Conservation (phyloP, 2,113 vertebrate genomes). For the Spheniscus mendiculus region DNA sequence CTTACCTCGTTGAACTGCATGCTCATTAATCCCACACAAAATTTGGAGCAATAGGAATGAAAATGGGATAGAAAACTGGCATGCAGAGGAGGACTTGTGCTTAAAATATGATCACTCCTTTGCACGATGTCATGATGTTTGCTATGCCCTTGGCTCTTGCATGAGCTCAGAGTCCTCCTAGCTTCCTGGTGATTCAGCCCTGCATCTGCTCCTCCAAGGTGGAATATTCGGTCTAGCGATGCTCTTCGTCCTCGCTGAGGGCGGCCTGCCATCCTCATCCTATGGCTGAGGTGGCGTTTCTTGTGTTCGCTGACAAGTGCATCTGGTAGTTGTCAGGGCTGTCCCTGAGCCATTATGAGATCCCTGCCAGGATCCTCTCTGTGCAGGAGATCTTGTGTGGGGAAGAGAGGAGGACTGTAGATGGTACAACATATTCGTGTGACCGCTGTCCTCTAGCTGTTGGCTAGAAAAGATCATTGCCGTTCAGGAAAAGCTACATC, state of each 20-base stretch:
- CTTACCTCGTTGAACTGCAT: background rate
- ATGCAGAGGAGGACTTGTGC: background rate
- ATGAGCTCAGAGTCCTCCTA: background rate
- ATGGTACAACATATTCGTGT: background rate
- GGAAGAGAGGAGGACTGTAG: background rate
- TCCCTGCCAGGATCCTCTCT: background rate
- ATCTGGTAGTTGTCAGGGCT: background rate
- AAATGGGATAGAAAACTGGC: background rate
- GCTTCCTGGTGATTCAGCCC: background rate
- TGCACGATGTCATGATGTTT: background rate
- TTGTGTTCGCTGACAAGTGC: background rate
- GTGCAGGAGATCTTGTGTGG: background rate
- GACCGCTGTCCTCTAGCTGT: background rate
- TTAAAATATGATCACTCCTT: background rate
- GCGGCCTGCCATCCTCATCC: background rate
- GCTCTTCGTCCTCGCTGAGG: accelerated
- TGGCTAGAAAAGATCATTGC: background rate
- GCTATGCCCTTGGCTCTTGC: background rate
- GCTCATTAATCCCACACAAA: background rate
- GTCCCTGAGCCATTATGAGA: background rate
- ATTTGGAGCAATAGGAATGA: background rate
- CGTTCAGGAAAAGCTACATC: background rate
- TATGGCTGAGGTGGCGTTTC: background rate
- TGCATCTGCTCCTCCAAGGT: background rate
- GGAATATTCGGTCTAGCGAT: background rate